Base-by-base conservation (phyloP, 2,797 vertebrate species). In the Trematomus bernacchii region DNA sequence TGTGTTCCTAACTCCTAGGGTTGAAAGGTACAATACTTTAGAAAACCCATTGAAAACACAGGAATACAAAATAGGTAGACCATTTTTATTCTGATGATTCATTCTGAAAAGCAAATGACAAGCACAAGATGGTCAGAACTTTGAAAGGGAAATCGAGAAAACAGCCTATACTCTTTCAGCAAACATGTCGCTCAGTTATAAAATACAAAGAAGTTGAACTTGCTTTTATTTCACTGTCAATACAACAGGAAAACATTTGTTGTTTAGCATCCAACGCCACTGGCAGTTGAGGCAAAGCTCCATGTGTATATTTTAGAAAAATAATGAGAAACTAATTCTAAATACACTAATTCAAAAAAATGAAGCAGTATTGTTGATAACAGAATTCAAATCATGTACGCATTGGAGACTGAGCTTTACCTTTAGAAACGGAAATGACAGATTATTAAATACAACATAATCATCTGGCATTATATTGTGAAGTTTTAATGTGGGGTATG, bases 1-100 rank as follows among this genome's bases (percentile, higher is more conserved):
- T 73, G 27, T 27, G 44, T 66, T 75, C 71, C 42, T 50, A 67
- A 55, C 71, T 48, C 27, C 7, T 6, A 37, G 61, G 10, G 27
- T n/a, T 63, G 12, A 60, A 43, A 43, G 37, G 37, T 42, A 42
- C 55, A 19, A 37, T 37, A 37, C 33, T 37, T 37, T 9, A 37
- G 33, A n/a, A 27, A 50, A 13, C 16, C 5, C n/a, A 51, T 63
- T 52, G n/a, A 11, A 62, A 48, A 65, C 3, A 44, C 48, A 40
- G 33, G 4, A 65, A 52, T 21, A 21, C 50, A 23, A 53, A 54
- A 13, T 15, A 14, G 15, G 12, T 13, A 54, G 4, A 27, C 10
- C 51, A 16, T 23, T 21, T 63, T 11, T 23, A 21, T 51, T 48
- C 47, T 40, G 30, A 42, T 66, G 14, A 59, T 48, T 50, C 64